These are phyloP conservation scores for Mus minutoides DNA, from an alignment of 2,797 vertebrate species.

Conservation along the genomic window DNA sequence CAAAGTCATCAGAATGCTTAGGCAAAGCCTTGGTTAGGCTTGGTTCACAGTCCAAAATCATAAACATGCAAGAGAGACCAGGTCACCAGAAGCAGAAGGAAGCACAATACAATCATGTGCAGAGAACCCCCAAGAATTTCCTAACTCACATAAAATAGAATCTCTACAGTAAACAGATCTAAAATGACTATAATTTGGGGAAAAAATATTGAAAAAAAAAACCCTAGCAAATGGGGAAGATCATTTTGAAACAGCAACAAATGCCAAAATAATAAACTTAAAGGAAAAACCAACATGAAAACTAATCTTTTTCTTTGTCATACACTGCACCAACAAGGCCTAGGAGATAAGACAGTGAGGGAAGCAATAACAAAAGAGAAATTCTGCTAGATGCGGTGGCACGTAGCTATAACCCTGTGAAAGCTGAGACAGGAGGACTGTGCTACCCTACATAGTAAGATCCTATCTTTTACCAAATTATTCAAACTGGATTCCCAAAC, in stretches of 20 bases:
- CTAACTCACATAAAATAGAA: background rate
- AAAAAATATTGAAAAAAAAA: background rate
- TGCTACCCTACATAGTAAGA: background rate
- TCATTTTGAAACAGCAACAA: background rate
- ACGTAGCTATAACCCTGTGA: background rate
- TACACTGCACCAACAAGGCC: no score
- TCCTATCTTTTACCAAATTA: background rate
- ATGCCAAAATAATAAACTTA: background rate
- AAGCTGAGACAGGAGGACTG: background rate
- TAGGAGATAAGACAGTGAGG: background rate
- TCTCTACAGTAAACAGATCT: background rate
- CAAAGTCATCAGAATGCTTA: background rate
- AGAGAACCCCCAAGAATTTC: background rate
- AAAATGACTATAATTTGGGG: background rate
- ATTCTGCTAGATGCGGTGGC: background rate
- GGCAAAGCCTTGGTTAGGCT: background rate
- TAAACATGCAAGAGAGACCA: background rate
- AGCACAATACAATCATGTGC: accelerated
- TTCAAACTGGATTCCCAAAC: background rate
- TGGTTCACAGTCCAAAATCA: background rate
- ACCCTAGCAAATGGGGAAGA: background rate
- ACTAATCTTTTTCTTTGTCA: background rate
- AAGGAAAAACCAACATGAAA: background rate
- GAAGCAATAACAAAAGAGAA: background rate
- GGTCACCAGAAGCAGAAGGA: background rate